Evolutionary conservation across 2,797 vertebrate species (phyloP).

Genomic region (Dromococcyx pavoninus): DNA sequence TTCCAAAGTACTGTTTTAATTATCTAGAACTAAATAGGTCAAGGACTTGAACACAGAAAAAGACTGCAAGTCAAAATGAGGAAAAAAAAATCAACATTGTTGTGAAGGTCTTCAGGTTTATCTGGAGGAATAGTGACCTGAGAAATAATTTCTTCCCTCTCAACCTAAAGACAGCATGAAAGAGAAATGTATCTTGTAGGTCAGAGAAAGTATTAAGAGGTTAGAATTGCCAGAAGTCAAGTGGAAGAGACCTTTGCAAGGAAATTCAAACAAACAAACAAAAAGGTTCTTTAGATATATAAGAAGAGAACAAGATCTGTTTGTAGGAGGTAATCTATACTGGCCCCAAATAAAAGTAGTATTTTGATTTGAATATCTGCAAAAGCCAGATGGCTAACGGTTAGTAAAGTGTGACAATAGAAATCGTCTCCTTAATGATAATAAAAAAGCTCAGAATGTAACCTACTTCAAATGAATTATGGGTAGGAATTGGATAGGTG

Average conservation of each 20-base stretch:
- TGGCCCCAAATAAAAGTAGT: not conserved
- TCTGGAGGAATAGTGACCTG: not conserved
- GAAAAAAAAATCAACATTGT: no score
- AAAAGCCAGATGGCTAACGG: not conserved
- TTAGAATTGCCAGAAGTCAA: conserved; percentile 5
- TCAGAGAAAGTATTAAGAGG: conserved; percentile 17
- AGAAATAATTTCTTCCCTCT: not conserved
- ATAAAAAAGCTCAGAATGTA: not conserved
- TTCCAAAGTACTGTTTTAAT: not conserved
- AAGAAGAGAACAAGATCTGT: not conserved
- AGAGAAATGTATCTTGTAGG: not conserved
- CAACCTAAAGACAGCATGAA: not conserved
- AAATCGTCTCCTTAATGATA: not conserved
- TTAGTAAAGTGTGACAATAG: not conserved
- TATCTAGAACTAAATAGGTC: not conserved
- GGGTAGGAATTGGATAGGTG: not conserved
- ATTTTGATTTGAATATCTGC: not conserved
- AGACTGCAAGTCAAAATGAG: no score
- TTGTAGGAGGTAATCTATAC: not conserved
- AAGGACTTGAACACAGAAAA: not conserved
- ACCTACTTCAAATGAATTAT: not conserved
- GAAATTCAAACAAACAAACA: conserved; percentile 26
- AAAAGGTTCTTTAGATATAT: not conserved
- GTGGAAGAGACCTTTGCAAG: not conserved
- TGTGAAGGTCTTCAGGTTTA: not conserved